Evolutionary conservation across 2,888 invertebrate genomes (phyloP).

Genomic region (Cosmia trapezina): DNA sequence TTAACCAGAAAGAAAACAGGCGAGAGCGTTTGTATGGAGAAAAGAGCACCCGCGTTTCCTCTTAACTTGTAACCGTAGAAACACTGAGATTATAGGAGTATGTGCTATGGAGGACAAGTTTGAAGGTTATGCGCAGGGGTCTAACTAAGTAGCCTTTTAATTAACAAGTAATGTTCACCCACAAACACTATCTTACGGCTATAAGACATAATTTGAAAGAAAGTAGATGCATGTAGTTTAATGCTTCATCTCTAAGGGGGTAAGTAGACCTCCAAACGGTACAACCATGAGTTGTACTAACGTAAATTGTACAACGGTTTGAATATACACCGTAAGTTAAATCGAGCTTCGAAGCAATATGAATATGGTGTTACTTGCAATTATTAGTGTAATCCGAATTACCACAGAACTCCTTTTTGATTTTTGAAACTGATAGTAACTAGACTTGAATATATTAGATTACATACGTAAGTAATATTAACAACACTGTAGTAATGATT

Average conservation of each 20-base stretch:
- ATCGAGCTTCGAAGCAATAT: constrained; percentile 46
- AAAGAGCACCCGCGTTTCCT: no score
- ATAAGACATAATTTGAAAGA: constrained; percentile 46
- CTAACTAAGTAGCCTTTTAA: constrained; percentile 19
- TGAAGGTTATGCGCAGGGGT: not conserved
- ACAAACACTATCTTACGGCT: constrained; percentile 21
- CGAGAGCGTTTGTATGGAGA: no score
- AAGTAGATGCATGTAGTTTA: constrained; percentile 53
- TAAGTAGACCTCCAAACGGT: constrained; percentile 60
- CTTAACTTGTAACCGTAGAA: no score
- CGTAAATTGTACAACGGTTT: constrained; percentile 59
- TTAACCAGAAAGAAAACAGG: no score
- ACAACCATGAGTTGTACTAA: constrained; percentile 57
- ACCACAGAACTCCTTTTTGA: not conserved
- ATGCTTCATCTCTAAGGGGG: constrained; percentile 47
- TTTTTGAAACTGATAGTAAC: not conserved
- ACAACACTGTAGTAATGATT: not conserved
- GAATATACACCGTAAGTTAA: constrained; percentile 54
- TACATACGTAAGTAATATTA: not conserved
- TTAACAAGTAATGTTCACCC: constrained; percentile 18
- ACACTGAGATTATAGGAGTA: no score
- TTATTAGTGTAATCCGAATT: constrained; percentile 25
- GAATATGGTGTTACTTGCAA: constrained; percentile 51
- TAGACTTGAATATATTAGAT: not conserved
- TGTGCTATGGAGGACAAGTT: constrained; percentile 1